Percentiles rank a stretch among this genome's conserved stretches.
phyloP scores from a whole-genome alignment of 2,113 vertebrate genomes.

The Oryzias melastigma region DNA sequence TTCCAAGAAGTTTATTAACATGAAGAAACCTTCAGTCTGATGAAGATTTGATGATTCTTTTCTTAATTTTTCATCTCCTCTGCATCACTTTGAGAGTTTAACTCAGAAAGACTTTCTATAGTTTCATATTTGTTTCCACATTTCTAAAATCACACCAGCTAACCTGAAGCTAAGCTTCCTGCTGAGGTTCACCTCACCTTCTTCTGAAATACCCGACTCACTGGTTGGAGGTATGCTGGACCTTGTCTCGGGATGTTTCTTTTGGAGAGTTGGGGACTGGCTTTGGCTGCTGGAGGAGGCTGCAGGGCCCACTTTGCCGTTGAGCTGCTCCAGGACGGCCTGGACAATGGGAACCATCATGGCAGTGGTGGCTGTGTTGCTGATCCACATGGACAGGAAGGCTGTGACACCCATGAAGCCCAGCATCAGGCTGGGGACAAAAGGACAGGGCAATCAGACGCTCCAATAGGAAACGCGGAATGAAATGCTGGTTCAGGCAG shows the following conservation, averaged over 20 bases:
- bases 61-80: no score
- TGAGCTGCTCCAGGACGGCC: slow-evolving; percentile 88
- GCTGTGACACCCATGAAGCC: slow-evolving; percentile 94
- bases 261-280: neutral
- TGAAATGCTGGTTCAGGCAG: no score
- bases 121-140: no score
- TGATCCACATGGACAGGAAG: slow-evolving; percentile 99
- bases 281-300: slow-evolving; percentile 1
- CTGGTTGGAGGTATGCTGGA: neutral
- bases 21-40: no score
- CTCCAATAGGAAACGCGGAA: no score
- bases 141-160: no score
- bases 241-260: slow-evolving; percentile 25
- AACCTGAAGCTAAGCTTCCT: no score
- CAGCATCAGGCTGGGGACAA: slow-evolving; percentile 85
- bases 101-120: no score
- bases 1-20: no score
- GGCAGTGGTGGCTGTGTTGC: slow-evolving; percentile 94
- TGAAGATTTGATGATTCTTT: no score
- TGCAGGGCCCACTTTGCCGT: slow-evolving; percentile 16
- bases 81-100: no score
- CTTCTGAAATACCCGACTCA: neutral
- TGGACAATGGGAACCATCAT: slow-evolving; percentile 98
- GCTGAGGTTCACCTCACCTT: slow-evolving; percentile 6
- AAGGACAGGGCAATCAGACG: neutral